Percentiles rank a stretch among this genome's conserved stretches.
These are phyloP conservation scores for Alsophila aescularia DNA, from an alignment of 2,888 invertebrate genomes.

Conservation along the genomic window DNA sequence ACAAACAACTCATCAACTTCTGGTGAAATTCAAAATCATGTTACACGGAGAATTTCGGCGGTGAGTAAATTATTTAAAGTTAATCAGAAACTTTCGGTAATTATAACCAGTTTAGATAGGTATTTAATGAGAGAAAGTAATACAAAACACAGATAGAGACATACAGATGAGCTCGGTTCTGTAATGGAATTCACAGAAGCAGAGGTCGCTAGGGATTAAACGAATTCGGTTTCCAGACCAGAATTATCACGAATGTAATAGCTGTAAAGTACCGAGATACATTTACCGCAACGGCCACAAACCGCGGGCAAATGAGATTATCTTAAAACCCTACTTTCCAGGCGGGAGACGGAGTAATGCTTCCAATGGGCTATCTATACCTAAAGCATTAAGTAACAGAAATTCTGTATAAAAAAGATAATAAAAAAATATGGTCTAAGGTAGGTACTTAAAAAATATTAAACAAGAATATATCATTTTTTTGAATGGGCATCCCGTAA, in stretches of 20 bases:
- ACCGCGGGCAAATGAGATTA: conserved; percentile 25
- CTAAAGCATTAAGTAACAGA: too few relatives aligned
- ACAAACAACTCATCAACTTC: conserved; percentile 13
- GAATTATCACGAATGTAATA: conserved; percentile 13
- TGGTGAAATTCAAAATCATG: conserved; percentile 18
- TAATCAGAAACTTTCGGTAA: conserved; percentile 20
- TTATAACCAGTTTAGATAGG: conserved; percentile 9
- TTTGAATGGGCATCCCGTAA: too few relatives aligned
- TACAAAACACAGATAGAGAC: too few relatives aligned
- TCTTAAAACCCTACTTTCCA: neutral
- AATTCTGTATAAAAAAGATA: too few relatives aligned
- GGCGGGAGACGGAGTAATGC: neutral
- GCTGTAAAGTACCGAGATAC: neutral
- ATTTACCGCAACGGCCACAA: conserved; percentile 11
- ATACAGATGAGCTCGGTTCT: neutral
- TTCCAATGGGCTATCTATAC: too few relatives aligned
- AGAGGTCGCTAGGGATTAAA: conserved; percentile 11
- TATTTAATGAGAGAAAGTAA: conserved; percentile 14
- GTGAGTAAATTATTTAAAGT: conserved; percentile 21
- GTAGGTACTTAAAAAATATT: too few relatives aligned
- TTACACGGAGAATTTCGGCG: conserved; percentile 8
- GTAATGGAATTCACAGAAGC: conserved; percentile 15
- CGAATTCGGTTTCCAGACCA: conserved; percentile 19
- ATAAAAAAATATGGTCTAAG: too few relatives aligned
- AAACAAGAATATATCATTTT: too few relatives aligned